Conservation (phyloP, 2,113 vertebrate genomes). For the Ancistrus triradiatus region DNA sequence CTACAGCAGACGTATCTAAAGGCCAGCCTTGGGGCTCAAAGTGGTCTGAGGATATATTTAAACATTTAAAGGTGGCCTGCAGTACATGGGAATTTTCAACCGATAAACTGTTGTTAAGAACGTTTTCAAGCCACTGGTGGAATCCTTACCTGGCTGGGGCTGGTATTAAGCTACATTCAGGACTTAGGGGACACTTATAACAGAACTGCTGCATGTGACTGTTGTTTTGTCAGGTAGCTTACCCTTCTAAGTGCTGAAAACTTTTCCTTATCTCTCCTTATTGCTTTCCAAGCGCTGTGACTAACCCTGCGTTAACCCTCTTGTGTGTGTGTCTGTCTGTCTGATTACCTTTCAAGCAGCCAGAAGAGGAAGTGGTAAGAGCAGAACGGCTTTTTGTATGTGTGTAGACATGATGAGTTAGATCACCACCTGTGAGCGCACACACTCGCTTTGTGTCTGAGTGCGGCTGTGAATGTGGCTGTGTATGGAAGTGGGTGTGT, state of each 20-base stretch:
- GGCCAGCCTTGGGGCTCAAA: too few species aligned
- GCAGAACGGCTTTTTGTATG: conserved; percentile 44
- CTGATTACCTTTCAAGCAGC: conserved; percentile 94
- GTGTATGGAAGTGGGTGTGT: not conserved
- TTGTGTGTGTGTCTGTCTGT: conserved; percentile 49
- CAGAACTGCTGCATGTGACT: not conserved
- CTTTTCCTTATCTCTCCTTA: not conserved
- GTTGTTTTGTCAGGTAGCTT: not conserved
- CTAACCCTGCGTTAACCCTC: conserved; percentile 78
- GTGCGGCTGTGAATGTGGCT: conserved; percentile 7
- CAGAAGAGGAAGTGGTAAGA: conserved; percentile 97
- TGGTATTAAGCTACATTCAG: too few species aligned
- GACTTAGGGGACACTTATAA: too few species aligned
- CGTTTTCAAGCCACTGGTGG: too few species aligned
- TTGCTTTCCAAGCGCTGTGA: conserved; percentile 55
- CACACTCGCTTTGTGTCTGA: not conserved
- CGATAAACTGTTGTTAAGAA: not conserved
- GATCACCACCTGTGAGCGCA: conserved; percentile 20
- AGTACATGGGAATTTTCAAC: too few species aligned
- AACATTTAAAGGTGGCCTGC: too few species aligned
- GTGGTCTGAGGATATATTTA: too few species aligned
- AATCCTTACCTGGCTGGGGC: too few species aligned
- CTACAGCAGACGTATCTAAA: too few species aligned
- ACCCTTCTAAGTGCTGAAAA: too few species aligned
- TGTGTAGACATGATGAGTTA: conserved; percentile 18